phyloP scores from a whole-genome alignment of 2,797 vertebrate species.

The Fistularia commersonii region DNA sequence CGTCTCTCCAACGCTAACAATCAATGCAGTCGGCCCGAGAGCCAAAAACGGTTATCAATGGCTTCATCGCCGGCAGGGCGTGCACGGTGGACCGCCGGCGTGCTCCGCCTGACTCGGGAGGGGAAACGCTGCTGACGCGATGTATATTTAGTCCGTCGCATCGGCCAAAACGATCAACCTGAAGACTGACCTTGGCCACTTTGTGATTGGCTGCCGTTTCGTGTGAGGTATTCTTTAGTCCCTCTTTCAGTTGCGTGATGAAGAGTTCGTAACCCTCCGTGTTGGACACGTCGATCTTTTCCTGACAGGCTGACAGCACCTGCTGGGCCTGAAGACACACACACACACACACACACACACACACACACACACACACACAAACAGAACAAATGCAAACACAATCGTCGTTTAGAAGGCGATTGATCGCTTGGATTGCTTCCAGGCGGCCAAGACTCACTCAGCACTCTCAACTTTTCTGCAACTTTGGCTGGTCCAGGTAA shows the following conservation, averaged over 20 bases:
- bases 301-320: slow-evolving; percentile 91
- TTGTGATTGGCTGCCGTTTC: slow-evolving; percentile 99
- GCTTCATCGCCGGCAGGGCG: no score
- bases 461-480: no score
- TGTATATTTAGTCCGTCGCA: not conserved
- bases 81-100: no score
- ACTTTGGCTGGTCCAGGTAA: no score
- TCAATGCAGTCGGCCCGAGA: no score
- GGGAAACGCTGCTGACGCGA: not conserved
- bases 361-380: slow-evolving; percentile 9
- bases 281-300: slow-evolving; percentile 95
- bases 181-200: slow-evolving; percentile 95
- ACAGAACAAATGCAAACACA: not conserved
- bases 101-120: no score
- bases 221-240: slow-evolving; percentile 98
- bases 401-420: not conserved
- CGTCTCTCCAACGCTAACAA: no score
- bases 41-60: not conserved
- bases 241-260: slow-evolving; percentile 96
- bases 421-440: no score
- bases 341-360: slow-evolving; percentile 13
- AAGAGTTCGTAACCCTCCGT: slow-evolving; percentile 96
- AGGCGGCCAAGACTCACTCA: no score
- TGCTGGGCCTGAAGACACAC: slow-evolving; percentile 86
- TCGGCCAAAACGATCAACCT: not conserved